These are phyloP conservation scores for Ectemnius cavifrons DNA, from an alignment of 2,888 invertebrate genomes.

Conservation along the genomic window DNA sequence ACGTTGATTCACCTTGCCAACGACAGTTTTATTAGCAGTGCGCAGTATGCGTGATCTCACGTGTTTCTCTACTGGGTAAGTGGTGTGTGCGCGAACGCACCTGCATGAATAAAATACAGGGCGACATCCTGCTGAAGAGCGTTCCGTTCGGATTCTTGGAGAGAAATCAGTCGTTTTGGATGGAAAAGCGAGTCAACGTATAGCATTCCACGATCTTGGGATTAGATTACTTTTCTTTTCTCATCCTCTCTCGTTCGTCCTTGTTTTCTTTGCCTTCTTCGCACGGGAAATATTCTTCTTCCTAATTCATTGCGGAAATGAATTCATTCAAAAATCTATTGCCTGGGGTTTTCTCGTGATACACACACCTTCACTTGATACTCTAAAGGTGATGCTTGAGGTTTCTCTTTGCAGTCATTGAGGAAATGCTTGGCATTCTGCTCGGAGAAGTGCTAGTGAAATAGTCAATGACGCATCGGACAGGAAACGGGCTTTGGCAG, in stretches of 20 bases:
- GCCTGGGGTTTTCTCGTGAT: background rate
- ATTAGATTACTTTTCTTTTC: constrained; percentile 55
- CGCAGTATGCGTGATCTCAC: too few species aligned
- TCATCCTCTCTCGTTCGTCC: background rate
- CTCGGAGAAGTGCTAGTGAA: too few species aligned
- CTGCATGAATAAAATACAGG: constrained; percentile 62
- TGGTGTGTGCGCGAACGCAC: constrained; percentile 55
- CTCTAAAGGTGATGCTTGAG: background rate
- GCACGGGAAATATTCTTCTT: constrained; percentile 32
- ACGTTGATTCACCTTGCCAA: constrained; percentile 61
- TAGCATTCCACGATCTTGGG: constrained; percentile 55
- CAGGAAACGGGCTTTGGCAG: too few species aligned
- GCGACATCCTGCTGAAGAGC: constrained; percentile 39
- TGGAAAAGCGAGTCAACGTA: constrained; percentile 52
- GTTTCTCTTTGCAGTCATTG: background rate
- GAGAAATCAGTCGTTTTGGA: constrained; percentile 54
- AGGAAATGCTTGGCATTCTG: too few species aligned
- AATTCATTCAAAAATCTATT: constrained; percentile 45
- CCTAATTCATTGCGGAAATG: constrained; percentile 37
- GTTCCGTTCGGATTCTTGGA: constrained; percentile 59
- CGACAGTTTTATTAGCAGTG: constrained; percentile 61
- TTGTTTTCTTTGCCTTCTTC: too few species aligned
- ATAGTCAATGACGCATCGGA: too few species aligned
- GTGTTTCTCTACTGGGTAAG: constrained; percentile 15
- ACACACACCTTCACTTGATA: too few species aligned